phyloP scores from a whole-genome alignment of 2,888 invertebrate genomes.

The Noctua comes region DNA sequence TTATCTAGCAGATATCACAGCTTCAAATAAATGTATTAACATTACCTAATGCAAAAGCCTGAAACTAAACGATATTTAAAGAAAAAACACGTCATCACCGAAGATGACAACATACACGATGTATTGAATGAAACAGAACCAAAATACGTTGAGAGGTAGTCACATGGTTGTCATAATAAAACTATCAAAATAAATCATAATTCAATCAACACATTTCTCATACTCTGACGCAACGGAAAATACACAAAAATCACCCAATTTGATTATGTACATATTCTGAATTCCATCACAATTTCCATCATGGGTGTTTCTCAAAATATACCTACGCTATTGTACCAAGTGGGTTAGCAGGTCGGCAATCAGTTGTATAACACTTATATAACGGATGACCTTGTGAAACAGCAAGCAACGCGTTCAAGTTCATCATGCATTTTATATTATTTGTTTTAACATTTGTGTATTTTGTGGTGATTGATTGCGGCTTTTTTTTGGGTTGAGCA shows the following conservation, averaged over 20 bases:
- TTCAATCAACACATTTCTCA: neutral
- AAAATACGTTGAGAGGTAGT: neutral
- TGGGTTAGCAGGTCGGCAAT: constrained; percentile 63
- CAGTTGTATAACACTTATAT: constrained; percentile 57
- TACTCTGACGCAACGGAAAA: constrained; percentile 27
- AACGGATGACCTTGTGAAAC: constrained; percentile 65
- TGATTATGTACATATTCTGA: constrained; percentile 58
- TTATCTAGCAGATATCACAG: neutral
- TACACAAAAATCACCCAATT: constrained; percentile 43
- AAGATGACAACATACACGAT: neutral
- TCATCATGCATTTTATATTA: constrained; percentile 51
- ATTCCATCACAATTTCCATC: constrained; percentile 57
- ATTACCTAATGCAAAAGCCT: neutral
- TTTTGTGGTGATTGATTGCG: constrained; percentile 17
- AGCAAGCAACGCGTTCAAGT: constrained; percentile 60
- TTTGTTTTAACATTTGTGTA: constrained; percentile 34
- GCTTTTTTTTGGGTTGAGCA: neutral
- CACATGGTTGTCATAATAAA: neutral
- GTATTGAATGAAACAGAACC: neutral
- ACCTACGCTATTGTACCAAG: constrained; percentile 47
- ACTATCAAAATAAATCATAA: neutral
- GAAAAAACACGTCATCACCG: neutral
- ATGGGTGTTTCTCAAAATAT: constrained; percentile 62
- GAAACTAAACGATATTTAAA: neutral
- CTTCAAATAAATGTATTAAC: no score